Evolutionary conservation across 2,888 invertebrate genomes (phyloP), one percentile per base, ranked within the genome.

Genomic region (Hirtodrosophila trivittata): DNA sequence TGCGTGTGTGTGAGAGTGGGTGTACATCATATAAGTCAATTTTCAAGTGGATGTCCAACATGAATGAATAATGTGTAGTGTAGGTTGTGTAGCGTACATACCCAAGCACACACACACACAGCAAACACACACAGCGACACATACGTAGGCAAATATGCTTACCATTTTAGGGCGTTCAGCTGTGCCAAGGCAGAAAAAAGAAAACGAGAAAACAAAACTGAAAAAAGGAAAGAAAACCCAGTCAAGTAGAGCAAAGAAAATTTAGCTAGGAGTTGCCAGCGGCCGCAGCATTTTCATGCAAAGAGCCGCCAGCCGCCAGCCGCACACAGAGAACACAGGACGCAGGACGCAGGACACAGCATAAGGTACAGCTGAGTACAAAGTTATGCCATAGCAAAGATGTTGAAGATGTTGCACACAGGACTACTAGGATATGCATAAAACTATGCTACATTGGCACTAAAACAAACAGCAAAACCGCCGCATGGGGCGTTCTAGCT

Each of bases 401-500:
- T 28, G 28, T 28, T 28, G 28, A 67, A 73, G 64, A 65, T 28
- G 28, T 28, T 28, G 28, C n/a, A 35, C 50, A 60, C 58, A 68
- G 56, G 62, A 76, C 69, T 87, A 70, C 75, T 77, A 63, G 66
- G 77, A 84, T 81, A 87, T 86, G 77, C 69, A 86, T 76, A 87
- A 85, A 81, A 87, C 87, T 85, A 87, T 82, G 85, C 75, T 87
- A 82, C 82, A 87, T 82, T 87, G 82, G 73, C 87, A 87, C 83
- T 82, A 82, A 87, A 87, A 82, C 83, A 82, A 82, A 87, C 82
- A 87, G 82, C 62, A 72, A 65, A 80, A 51, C 41, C 65, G 63
- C 43, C 55, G 59, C 66, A 63, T 66, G 60, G 56, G 69, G 65
- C 56, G 39, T 47, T 41, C 41, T 41, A 67, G 54, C 38, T 38